These are phyloP conservation scores for Drosophila ohnishii DNA, from an alignment of 1,140 invertebrate genomes.

Conservation along the genomic window DNA sequence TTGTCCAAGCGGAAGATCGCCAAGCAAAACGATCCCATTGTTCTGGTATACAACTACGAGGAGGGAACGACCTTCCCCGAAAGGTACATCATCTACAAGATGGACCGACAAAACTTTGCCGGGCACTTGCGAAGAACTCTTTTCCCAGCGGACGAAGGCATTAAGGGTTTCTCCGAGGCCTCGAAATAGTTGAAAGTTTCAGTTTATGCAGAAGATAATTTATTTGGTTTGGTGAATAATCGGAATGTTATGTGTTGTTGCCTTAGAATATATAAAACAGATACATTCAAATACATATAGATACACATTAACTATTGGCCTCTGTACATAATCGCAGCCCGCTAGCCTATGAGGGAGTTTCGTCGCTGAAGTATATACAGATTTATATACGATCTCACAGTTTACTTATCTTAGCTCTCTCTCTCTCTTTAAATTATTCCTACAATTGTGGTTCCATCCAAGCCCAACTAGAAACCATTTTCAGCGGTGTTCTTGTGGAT, in stretches of 20 bases:
- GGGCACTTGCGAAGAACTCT: conserved; percentile 41
- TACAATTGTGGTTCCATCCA: conserved; percentile 2
- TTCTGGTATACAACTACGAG: conserved; percentile 61
- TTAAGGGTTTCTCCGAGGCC: not conserved
- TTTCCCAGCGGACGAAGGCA: conserved; percentile 25
- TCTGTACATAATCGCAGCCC: conserved; percentile 19
- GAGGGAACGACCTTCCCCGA: conserved; percentile 57
- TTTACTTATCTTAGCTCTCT: conserved; percentile 5
- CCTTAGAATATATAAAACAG: conserved; percentile 46
- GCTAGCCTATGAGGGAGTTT: conserved; percentile 32
- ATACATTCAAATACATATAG: conserved; percentile 31
- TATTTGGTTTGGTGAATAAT: conserved; percentile 47
- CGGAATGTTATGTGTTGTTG: conserved; percentile 37
- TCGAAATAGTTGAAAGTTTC: not conserved
- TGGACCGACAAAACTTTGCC: conserved; percentile 47
- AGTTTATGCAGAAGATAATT: conserved; percentile 19
- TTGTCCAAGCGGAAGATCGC: conserved; percentile 39
- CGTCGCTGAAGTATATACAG: conserved; percentile 26
- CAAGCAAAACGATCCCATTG: conserved; percentile 45
- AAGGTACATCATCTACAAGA: conserved; percentile 69
- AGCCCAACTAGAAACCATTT: not conserved
- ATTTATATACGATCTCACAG: conserved; percentile 22
- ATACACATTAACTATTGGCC: conserved; percentile 31
- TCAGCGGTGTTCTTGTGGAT: not conserved
- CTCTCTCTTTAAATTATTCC: conserved; percentile 3